Evolutionary conservation across 2,113 vertebrate species (phyloP).

Genomic region (Anolis sagrei): DNA sequence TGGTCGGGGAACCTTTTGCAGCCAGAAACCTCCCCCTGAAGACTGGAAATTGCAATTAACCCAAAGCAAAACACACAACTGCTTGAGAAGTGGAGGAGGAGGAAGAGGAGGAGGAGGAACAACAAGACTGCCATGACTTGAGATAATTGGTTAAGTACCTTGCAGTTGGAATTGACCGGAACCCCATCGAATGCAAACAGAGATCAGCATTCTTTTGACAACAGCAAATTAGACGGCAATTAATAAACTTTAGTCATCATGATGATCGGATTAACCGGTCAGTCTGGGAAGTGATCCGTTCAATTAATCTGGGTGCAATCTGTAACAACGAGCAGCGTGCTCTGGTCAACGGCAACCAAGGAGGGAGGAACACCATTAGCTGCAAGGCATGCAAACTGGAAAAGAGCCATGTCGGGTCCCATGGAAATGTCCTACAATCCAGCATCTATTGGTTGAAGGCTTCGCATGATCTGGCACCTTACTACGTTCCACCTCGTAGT

Average conservation of each 20-base stretch:
- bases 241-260: conserved; percentile 66
- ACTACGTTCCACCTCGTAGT: no score
- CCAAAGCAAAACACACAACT: conserved; percentile 57
- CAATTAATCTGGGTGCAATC: conserved; percentile 29
- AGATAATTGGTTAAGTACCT: conserved; percentile 63
- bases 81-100: conserved; percentile 32
- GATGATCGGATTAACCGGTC: conserved; percentile 60
- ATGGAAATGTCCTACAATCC: not conserved
- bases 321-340: conserved; percentile 8
- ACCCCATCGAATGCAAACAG: conserved; percentile 28
- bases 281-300: conserved; percentile 61
- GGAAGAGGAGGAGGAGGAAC: no score
- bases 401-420: not conserved
- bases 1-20: conserved; percentile 65
- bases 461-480: no score
- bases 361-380: not conserved
- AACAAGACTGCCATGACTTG: conserved; percentile 61
- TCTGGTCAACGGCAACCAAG: not conserved
- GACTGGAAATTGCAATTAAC: conserved; percentile 75
- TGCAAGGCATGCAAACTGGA: not conserved
- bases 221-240: conserved; percentile 65
- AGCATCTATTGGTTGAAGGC: not conserved
- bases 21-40: conserved; percentile 70
- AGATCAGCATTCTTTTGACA: conserved; percentile 61
- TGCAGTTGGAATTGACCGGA: conserved; percentile 55